Conservation (phyloP, 2,888 invertebrate species). For the Oeneis ivallda region DNA sequence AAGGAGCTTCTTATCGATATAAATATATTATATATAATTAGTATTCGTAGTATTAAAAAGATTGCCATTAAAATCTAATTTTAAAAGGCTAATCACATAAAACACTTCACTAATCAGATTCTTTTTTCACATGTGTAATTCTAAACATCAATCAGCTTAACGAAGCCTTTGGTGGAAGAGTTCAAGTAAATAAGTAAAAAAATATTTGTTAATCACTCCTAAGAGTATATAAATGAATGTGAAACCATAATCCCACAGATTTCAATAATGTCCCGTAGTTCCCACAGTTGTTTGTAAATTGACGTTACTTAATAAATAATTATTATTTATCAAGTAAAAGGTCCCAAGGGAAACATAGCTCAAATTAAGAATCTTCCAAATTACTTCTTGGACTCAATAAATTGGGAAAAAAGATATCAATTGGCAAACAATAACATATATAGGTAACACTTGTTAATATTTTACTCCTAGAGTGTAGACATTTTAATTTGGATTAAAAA, state of each 20-base stretch:
- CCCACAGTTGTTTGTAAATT: too few species aligned
- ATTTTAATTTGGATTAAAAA: background rate
- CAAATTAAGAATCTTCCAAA: too few species aligned
- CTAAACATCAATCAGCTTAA: background rate
- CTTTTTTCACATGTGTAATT: background rate
- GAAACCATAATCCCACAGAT: too few species aligned
- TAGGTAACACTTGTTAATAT: background rate
- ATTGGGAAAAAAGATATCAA: background rate
- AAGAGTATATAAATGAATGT: too few species aligned
- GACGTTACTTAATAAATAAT: background rate
- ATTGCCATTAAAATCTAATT: constrained; percentile 41
- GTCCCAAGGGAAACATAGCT: too few species aligned
- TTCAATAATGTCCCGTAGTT: too few species aligned
- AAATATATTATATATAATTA: constrained; percentile 20
- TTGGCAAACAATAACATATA: background rate
- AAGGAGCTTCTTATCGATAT: constrained; percentile 28
- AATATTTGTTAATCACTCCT: too few species aligned
- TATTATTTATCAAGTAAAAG: background rate
- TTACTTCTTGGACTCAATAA: background rate
- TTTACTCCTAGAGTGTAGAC: background rate
- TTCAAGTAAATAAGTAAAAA: too few species aligned
- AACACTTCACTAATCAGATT: constrained; percentile 3
- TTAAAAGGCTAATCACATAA: constrained; percentile 29
- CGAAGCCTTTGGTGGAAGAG: too few species aligned
- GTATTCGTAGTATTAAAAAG: constrained; percentile 22